A percentile compares a stretch with the other conserved stretches of the same genome.
These are phyloP conservation scores for Xylota segnis DNA, from an alignment of 2,888 invertebrate genomes.

Conservation along the genomic window DNA sequence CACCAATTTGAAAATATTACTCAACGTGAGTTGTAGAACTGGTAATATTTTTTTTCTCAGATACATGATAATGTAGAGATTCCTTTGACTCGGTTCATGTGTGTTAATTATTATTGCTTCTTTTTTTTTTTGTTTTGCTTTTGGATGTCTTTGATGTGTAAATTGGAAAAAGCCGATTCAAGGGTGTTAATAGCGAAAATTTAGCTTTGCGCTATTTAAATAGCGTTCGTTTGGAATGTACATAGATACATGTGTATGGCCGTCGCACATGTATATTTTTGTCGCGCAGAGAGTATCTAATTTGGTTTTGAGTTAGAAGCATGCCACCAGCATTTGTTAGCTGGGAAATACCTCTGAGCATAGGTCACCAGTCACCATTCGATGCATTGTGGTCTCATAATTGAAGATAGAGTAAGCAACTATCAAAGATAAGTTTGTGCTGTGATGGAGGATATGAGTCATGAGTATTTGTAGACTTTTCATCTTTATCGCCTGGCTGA, in stretches of 20 bases:
- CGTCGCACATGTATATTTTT: not conserved
- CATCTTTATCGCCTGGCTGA: not conserved
- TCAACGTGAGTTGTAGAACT: conserved; percentile 7
- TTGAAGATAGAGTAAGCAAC: not conserved
- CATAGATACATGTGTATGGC: too few species aligned
- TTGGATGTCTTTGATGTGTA: conserved; percentile 8
- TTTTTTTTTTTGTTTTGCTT: not conserved
- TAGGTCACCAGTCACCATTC: conserved; percentile 1
- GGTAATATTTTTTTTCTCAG: not conserved
- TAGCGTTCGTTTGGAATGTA: conserved; percentile 1
- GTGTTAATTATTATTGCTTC: conserved; percentile 19
- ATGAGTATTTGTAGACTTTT: not conserved
- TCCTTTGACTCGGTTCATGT: conserved; percentile 22
- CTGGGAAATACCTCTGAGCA: not conserved
- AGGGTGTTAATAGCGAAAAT: conserved; percentile 27
- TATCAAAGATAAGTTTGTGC: not conserved
- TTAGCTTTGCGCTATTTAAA: not conserved
- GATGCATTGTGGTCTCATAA: not conserved
- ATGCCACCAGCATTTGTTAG: too few species aligned
- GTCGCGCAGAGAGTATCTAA: conserved; percentile 1
- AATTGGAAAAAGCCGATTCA: conserved; percentile 1
- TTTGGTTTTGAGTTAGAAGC: not conserved
- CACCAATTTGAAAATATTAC: conserved; percentile 25
- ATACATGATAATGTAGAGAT: conserved; percentile 18
- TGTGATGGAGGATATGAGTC: conserved; percentile 7